Conservation (phyloP, 37 sponge, comb jelly and placozoan species). For the Crambe crambe region DNA sequence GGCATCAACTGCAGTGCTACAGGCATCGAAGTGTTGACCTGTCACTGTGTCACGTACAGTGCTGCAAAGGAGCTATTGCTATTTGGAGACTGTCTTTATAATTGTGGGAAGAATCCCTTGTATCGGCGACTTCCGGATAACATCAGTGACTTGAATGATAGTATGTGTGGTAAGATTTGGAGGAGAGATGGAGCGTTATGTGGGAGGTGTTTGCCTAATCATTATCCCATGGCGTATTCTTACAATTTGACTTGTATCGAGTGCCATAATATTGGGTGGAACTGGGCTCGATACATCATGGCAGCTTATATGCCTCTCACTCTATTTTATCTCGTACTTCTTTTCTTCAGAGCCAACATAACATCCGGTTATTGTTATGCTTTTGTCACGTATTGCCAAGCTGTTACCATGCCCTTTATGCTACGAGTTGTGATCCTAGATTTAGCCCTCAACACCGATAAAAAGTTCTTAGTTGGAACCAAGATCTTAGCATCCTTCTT, state of each 20-base stretch:
- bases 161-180: neutral
- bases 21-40: too few species aligned
- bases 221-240: conserved; percentile 25
- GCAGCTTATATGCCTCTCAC: conserved; percentile 42
- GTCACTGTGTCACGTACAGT: too few species aligned
- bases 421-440: conserved; percentile 1
- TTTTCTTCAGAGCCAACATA: conserved; percentile 46
- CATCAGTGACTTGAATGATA: neutral
- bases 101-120: too few species aligned
- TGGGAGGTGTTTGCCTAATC: conserved; percentile 35
- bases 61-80: too few species aligned
- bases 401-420: neutral
- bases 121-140: neutral
- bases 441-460: neutral
- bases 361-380: conserved; percentile 43
- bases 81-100: too few species aligned
- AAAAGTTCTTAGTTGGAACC: neutral
- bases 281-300: neutral
- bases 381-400: conserved; percentile 58
- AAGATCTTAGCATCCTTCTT: neutral
- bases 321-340: conserved; percentile 32
- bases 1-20: too few species aligned
- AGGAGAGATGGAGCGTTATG: conserved; percentile 12
- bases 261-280: neutral
- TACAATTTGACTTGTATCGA: conserved; percentile 16